A percentile compares a stretch with the other conserved stretches of the same genome.
Conservation (phyloP, 2,113 vertebrate species). For the Trematocara marginatum region DNA sequence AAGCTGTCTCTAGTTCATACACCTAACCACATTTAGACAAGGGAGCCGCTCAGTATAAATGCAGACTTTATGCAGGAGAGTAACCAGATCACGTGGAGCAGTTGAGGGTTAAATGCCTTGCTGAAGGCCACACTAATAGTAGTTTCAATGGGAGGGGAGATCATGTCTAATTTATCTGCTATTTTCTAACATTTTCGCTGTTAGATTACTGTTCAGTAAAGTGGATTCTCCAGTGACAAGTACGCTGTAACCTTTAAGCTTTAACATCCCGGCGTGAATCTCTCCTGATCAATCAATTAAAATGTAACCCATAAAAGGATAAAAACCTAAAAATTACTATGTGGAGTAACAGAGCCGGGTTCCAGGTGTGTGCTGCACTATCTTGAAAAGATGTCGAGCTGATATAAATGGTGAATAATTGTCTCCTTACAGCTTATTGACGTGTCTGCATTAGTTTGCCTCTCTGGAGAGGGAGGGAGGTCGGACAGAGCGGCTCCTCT, state of each 20-base stretch:
- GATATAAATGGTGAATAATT: slow-evolving; percentile 65
- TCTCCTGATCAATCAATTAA: background rate
- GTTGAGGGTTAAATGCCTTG: slow-evolving; percentile 11
- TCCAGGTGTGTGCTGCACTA: background rate
- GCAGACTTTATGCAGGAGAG: background rate
- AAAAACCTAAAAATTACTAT: background rate
- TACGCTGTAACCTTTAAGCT: background rate
- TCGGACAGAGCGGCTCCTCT: slow-evolving; percentile 57
- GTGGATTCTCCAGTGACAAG: background rate
- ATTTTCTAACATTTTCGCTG: background rate
- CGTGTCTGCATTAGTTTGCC: slow-evolving; percentile 52
- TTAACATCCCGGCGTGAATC: background rate
- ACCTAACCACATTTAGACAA: background rate
- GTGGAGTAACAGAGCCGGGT: background rate
- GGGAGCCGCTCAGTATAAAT: background rate
- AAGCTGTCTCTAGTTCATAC: background rate
- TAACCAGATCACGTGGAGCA: background rate
- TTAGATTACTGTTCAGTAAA: background rate
- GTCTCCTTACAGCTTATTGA: slow-evolving; percentile 53
- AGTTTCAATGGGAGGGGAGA: background rate
- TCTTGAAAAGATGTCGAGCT: slow-evolving; percentile 16
- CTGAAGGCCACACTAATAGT: slow-evolving; percentile 1
- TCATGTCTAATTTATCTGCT: background rate
- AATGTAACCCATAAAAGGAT: background rate
- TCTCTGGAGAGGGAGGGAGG: slow-evolving; percentile 54